Conservation (phyloP, 2,888 invertebrate genomes). For the Chrysomela aeneicollis region DNA sequence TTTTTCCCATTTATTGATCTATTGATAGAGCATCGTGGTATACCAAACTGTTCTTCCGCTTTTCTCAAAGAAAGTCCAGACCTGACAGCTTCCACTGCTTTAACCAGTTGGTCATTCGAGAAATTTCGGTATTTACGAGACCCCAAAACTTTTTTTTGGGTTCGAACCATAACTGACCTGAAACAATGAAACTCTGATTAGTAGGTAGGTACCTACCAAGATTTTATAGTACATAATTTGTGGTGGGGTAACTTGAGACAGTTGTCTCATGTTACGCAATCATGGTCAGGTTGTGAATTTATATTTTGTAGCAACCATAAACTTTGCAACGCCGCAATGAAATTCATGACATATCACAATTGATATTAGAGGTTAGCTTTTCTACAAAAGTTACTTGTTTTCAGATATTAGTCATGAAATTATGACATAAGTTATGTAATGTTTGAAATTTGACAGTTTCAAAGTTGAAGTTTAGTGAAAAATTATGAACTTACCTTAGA, state of each 20-base stretch:
- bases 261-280: slow-evolving; percentile 9
- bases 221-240: slow-evolving; percentile 14
- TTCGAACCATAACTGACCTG: slow-evolving; percentile 18
- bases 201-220: slow-evolving; percentile 13
- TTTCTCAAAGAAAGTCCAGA: slow-evolving; percentile 18
- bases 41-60: slow-evolving; percentile 23
- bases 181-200: slow-evolving; percentile 18
- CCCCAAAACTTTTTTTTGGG: slow-evolving; percentile 16
- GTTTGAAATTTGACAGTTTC: slow-evolving; percentile 16
- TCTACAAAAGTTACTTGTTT: slow-evolving; percentile 12
- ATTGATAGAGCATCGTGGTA: slow-evolving; percentile 22
- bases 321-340: slow-evolving; percentile 18
- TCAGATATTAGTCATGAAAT: slow-evolving; percentile 12
- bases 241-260: slow-evolving; percentile 16
- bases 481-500: slow-evolving; percentile 14
- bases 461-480: slow-evolving; percentile 16
- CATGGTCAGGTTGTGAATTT: slow-evolving; percentile 20
- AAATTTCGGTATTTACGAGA: slow-evolving; percentile 14
- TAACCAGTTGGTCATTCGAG: slow-evolving; percentile 16
- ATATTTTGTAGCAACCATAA: slow-evolving; percentile 21
- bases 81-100: slow-evolving; percentile 23
- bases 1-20: slow-evolving; percentile 18
- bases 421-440: slow-evolving; percentile 6
- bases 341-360: slow-evolving; percentile 10
- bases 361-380: no score